Base-by-base conservation (phyloP, 2,888 invertebrate genomes). In the Caradrina kadenii region DNA sequence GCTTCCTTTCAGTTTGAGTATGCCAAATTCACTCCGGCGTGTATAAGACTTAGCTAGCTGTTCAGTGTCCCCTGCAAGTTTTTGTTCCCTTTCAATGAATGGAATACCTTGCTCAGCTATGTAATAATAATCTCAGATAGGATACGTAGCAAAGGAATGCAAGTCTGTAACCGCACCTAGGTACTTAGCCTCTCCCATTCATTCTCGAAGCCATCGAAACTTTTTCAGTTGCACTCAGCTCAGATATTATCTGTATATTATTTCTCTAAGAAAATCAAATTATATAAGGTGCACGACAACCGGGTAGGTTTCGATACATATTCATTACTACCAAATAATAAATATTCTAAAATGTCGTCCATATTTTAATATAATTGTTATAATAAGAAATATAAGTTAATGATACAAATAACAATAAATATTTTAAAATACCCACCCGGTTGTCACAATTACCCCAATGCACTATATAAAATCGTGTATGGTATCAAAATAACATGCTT, bases 81-180 rank as follows among this genome's bases (percentile, higher is more conserved):
- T 21, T 52, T 45, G 35, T 10, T 17, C 17, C 1, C 2, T 1
- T 39, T 19, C 15, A 10, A 42, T 45, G 15, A 76, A 76, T 50
- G 13, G 17, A 35, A 15, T 49, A 22, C n/a, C n/a, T 56, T 52
- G 31, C 45, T 53, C 10, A 10, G 13, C 11, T 52, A 56, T 69
- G 39, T 35, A 58, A 54, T 62, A 58, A 42, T 22, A 58, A 58
- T 54, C 22, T 58, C 17, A 17, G 26, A 35, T 48, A 21, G 58
- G 19, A 76, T 58, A 49, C 19, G 13, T 62, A 19, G 11, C 19
- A 61, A 8, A 53, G 71, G 31, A 58, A 70, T 76, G 56, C 6
- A 17, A 42, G 42, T 54, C 31, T 45, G 6, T 15, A 56, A 49
- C 39, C 19, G 6, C 52, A 58, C 42, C 50, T 61, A 62, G 15